Percentiles rank a stretch among this genome's conserved stretches.
Evolutionary conservation across 2,888 invertebrate species (phyloP).

Genomic region (Chesias legatella): DNA sequence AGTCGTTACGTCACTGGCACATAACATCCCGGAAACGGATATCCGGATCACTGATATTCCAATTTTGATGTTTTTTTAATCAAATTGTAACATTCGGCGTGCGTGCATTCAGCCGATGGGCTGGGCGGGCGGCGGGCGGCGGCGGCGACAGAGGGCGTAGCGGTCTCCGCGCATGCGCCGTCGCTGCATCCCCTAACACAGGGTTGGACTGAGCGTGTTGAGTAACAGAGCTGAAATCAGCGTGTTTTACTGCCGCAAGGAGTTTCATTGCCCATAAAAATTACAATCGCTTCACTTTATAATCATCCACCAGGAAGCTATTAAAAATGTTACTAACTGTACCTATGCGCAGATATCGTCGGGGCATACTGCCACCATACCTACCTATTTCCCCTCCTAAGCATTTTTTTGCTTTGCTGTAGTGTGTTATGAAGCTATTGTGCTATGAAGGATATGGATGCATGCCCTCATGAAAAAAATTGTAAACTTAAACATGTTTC

Average conservation of each 20-base stretch:
- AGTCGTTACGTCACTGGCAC: slow-evolving; percentile 43
- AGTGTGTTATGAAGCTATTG: no score
- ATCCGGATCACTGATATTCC: slow-evolving; percentile 8
- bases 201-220: slow-evolving; percentile 36
- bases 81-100: slow-evolving; percentile 28
- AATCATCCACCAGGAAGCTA: not conserved
- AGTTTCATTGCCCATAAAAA: not conserved
- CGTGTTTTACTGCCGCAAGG: slow-evolving; percentile 1
- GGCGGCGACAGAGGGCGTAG: slow-evolving; percentile 42
- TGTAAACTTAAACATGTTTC: no score
- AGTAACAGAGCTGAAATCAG: not conserved
- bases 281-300: not conserved
- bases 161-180: slow-evolving; percentile 59
- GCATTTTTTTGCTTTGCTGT: no score
- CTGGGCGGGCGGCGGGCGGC: slow-evolving; percentile 50
- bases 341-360: no score
- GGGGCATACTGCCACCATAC: no score
- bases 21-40: slow-evolving; percentile 23
- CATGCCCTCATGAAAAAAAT: no score
- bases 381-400: no score
- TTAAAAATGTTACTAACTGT: no score
- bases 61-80: slow-evolving; percentile 28
- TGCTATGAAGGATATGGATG: no score
- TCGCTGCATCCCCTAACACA: slow-evolving; percentile 55
- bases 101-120: slow-evolving; percentile 52